Evolutionary conservation across 2,113 vertebrate genomes (phyloP).

Genomic region (Formicarius rufipectus): DNA sequence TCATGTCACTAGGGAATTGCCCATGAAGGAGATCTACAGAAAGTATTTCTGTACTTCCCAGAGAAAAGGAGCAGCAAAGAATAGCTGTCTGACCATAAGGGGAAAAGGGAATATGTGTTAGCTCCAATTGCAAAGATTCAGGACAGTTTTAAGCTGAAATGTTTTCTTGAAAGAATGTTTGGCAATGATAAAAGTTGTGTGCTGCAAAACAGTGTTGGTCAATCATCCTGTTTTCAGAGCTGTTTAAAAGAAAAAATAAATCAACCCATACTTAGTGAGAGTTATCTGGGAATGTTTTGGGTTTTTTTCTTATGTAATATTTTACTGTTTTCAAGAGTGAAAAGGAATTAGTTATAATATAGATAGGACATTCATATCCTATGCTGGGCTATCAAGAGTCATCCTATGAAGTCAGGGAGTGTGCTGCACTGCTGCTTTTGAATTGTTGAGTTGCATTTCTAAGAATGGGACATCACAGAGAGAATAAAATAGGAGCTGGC

Average conservation of each 20-base stretch:
- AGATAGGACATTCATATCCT: neutral
- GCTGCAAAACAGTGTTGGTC: neutral
- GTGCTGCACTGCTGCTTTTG: neutral
- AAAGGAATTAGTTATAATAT: neutral
- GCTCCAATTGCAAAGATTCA: neutral
- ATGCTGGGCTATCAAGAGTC: neutral
- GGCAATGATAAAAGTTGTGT: neutral
- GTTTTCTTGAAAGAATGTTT: slow-evolving; percentile 17
- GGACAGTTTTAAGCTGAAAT: neutral
- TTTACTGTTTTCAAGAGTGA: neutral
- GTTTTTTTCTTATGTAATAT: neutral
- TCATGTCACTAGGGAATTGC: neutral
- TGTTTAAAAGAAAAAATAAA: neutral
- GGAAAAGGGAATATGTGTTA: neutral
- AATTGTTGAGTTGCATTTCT: neutral
- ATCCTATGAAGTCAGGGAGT: neutral
- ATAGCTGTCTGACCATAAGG: neutral
- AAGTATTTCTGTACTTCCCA: neutral
- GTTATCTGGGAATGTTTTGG: neutral
- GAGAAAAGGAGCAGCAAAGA: neutral
- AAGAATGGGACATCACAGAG: neutral
- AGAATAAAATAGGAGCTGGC: neutral
- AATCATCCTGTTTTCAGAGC: slow-evolving; percentile 28
- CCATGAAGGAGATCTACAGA: neutral
- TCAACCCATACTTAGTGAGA: neutral